A percentile compares a stretch with the other conserved stretches of the same genome.
phyloP scores from a whole-genome alignment of 2,888 invertebrate genomes.

The Gymnocheta viridis region DNA sequence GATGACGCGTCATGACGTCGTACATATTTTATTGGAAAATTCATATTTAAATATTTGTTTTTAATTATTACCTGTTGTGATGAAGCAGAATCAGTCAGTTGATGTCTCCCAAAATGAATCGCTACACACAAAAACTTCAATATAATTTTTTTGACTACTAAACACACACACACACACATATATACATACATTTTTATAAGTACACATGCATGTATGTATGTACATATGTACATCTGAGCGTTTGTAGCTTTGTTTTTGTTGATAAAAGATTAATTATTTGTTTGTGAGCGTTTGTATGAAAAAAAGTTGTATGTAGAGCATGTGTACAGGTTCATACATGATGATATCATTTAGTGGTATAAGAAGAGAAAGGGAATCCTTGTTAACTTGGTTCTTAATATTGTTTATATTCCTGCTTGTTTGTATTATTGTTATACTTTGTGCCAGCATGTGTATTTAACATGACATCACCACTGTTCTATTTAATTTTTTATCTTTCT shows the following conservation, averaged over 20 bases:
- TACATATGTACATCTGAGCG: background rate
- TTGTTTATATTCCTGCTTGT: constrained; percentile 10
- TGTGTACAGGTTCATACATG: background rate
- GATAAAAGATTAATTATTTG: constrained; percentile 6
- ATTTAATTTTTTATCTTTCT: constrained; percentile 16
- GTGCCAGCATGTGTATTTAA: background rate
- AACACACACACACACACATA: background rate
- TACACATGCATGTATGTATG: background rate
- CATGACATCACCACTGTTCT: constrained; percentile 38
- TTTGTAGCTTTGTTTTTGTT: background rate
- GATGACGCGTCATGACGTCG: background rate
- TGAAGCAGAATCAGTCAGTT: background rate
- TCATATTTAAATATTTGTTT: background rate
- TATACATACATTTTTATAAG: background rate
- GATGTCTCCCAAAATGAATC: background rate
- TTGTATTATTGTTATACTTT: background rate
- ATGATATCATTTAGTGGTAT: constrained; percentile 31
- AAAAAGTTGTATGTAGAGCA: background rate
- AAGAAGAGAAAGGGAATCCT: background rate
- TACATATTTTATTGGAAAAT: constrained; percentile 4
- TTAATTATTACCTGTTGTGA: background rate
- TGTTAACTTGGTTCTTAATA: background rate
- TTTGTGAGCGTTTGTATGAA: background rate
- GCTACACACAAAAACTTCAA: background rate
- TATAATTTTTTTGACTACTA: background rate